Conservation (phyloP, 2,888 invertebrate genomes). For the Pharmacophagus antenor region DNA sequence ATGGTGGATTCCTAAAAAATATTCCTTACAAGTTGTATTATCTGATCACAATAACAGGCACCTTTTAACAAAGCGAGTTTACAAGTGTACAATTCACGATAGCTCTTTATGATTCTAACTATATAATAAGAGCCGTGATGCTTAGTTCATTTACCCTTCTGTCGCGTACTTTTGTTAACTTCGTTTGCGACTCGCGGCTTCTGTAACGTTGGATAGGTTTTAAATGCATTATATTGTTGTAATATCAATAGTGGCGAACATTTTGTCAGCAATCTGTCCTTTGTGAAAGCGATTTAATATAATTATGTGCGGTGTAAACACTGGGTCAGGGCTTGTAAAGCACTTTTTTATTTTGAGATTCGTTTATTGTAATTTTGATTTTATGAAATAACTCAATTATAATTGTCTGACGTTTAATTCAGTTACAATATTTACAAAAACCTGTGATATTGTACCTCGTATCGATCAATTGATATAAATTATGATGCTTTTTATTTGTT, state of each 20-base stretch:
- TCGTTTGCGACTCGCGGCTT: conserved; percentile 45
- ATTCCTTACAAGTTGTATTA: conserved; percentile 79
- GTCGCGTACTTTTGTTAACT: conserved; percentile 39
- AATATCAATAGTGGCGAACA: conserved; percentile 75
- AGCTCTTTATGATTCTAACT: conserved; percentile 73
- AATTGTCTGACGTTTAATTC: neutral
- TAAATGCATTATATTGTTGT: conserved; percentile 76
- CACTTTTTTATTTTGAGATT: conserved; percentile 37
- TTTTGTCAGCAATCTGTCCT: conserved; percentile 70
- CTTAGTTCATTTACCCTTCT: conserved; percentile 45
- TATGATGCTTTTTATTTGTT: neutral
- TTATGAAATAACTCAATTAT: neutral
- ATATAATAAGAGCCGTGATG: conserved; percentile 60
- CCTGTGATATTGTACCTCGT: neutral
- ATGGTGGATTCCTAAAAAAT: conserved; percentile 78
- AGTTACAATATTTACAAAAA: neutral
- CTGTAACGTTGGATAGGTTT: conserved; percentile 62
- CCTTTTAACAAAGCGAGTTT: conserved; percentile 73
- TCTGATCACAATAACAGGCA: conserved; percentile 76
- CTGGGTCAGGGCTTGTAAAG: conserved; percentile 41
- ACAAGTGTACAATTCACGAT: conserved; percentile 80
- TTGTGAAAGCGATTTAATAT: conserved; percentile 70
- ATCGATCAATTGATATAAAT: neutral
- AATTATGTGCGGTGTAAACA: conserved; percentile 64
- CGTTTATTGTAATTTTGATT: conserved; percentile 18